Evolutionary conservation across 2,797 vertebrate genomes (phyloP).

Genomic region (Ibycter americanus): DNA sequence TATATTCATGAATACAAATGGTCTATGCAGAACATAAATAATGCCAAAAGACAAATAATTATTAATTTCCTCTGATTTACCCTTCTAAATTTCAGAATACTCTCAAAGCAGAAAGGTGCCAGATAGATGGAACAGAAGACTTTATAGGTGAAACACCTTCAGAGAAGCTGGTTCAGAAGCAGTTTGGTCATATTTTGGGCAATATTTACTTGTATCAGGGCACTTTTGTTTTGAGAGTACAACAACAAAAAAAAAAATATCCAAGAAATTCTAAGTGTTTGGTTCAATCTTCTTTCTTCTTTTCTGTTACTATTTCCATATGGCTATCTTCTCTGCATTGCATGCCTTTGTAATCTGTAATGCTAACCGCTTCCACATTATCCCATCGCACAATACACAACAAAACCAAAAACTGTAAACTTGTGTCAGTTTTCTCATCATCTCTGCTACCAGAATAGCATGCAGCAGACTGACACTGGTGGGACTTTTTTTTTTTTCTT

Average conservation of each 20-base stretch:
- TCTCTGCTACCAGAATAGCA: neutral
- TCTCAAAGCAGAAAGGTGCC: neutral
- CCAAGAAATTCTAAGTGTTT: neutral
- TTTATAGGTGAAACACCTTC: neutral
- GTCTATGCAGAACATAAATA: neutral
- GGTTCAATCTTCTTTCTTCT: neutral
- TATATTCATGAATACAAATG: neutral
- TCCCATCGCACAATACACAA: neutral
- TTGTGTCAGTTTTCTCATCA: neutral
- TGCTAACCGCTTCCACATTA: neutral
- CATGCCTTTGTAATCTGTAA: neutral
- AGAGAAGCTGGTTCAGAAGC: neutral
- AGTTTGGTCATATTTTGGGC: neutral
- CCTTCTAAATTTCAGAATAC: neutral
- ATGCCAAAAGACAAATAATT: neutral
- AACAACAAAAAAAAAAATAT: neutral
- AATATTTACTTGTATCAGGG: neutral
- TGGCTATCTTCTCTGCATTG: neutral
- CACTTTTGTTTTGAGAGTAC: neutral
- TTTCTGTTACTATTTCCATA: neutral
- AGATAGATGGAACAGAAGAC: neutral
- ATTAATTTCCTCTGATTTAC: neutral
- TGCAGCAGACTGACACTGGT: neutral
- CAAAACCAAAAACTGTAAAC: neutral
- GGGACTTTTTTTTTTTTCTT: too few species aligned